Base-by-base conservation (phyloP, 2,888 invertebrate genomes). In the Heteropelma amictum region DNA sequence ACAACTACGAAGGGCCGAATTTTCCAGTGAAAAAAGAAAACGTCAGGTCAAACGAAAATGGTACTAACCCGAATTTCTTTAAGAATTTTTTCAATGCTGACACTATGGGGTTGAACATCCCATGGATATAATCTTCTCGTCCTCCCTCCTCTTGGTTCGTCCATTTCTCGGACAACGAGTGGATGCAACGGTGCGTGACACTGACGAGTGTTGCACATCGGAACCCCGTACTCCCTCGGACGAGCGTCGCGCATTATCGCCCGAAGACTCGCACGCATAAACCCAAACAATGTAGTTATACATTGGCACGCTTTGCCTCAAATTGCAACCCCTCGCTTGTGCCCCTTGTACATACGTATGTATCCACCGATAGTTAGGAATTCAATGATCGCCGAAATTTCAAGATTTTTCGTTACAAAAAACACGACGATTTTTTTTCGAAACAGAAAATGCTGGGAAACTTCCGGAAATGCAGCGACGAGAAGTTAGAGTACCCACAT, bases 121-220 rank as follows among this genome's bases (percentile, higher is more conserved):
- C 14, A 7, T 45, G 5, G 3, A 45, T 21, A 45, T 21, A n/a
- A n/a, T 23, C 45, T 28, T 14, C 28, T 21, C 3, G 38, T 14
- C 21, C 10, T 19, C 14, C 14, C 10, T 4, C 30, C 30, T 56
- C 23, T 19, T 56, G 19, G n/a, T 12, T 38, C 10, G 54, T 38
- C 54, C 8, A 23, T 56, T 38, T 38, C 54, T 56, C 54, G 58
- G 21, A 10, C 28, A 58, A 19, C 67, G 58, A 28, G 67, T 56
- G 58, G 49, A 68, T 58, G 14, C 58, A 58, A 49, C 67, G 47
- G 38, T 58, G 58, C 67, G 58, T 68, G 58, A 68, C 49, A 49
- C 58, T 58, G 47, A 45, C 65, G 67, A 35, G 47, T 67, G 67
- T 58, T 49, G 28, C 67, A 14, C 12, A 12, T 19, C 67, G 8